A percentile compares a stretch with the other conserved stretches of the same genome.
Conservation (phyloP, 2,113 vertebrate genomes). For the Ammospiza nelsoni region DNA sequence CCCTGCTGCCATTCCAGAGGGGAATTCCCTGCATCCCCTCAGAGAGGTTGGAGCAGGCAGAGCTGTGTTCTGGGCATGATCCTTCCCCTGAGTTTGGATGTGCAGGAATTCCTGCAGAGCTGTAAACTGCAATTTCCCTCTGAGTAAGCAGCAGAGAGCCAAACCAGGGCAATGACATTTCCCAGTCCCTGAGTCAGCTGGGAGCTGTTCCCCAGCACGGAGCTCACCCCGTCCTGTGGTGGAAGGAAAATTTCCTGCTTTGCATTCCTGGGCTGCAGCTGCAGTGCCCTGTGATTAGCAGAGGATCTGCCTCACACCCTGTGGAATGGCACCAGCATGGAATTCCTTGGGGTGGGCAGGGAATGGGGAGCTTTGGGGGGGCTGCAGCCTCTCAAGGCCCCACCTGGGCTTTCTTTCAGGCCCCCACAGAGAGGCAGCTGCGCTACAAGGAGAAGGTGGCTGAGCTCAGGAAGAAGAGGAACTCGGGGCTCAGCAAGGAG, state of each 20-base stretch:
- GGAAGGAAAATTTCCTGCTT: background rate
- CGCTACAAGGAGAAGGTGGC: constrained; percentile 96
- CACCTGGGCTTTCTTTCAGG: constrained; percentile 70
- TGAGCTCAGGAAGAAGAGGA: constrained; percentile 95
- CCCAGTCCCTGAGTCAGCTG: background rate
- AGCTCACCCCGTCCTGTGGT: background rate
- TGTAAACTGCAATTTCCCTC: background rate
- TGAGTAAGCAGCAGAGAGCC: background rate
- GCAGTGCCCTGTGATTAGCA: background rate
- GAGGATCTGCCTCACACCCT: background rate
- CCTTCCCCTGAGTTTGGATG: background rate
- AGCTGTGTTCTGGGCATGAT: background rate
- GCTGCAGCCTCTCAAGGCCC: background rate
- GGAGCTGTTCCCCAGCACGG: background rate
- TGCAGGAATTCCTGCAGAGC: background rate
- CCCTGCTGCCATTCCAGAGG: background rate
- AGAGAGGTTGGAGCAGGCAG: background rate
- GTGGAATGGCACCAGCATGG: background rate
- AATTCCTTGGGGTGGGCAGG: background rate
- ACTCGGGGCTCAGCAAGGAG: constrained; percentile 91
- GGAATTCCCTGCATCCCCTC: background rate
- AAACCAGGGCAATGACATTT: background rate
- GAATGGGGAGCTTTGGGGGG: background rate
- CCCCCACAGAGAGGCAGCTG: constrained; percentile 91
- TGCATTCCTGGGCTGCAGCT: background rate